Evolutionary conservation across 2,113 vertebrate species (phyloP).

Genomic region (Ceyx melanurus): DNA sequence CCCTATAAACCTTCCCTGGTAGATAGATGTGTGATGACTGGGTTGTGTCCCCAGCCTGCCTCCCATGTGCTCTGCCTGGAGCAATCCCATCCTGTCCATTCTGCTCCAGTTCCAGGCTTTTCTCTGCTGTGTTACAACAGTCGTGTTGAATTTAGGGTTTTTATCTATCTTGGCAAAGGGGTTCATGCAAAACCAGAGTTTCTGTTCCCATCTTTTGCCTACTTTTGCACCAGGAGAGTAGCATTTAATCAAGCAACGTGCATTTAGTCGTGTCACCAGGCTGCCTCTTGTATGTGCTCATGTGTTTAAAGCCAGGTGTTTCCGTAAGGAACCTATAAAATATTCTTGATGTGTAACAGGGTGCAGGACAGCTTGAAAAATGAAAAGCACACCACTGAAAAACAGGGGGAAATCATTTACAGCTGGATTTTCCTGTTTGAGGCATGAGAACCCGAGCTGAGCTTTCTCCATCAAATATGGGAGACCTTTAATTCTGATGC

Average conservation of each 20-base stretch:
- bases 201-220: background rate
- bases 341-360: fast-evolving
- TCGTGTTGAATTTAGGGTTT: background rate
- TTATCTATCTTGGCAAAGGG: background rate
- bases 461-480: background rate
- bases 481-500: background rate
- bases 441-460: background rate
- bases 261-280: background rate
- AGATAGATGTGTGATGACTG: background rate
- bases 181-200: background rate
- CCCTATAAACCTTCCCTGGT: background rate
- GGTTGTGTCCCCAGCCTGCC: background rate
- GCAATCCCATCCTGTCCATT: background rate
- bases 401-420: background rate
- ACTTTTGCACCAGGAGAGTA: background rate
- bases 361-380: background rate
- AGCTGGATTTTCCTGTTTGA: background rate
- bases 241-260: background rate
- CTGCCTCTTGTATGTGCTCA: background rate
- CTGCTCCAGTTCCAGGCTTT: background rate
- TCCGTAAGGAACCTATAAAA: background rate
- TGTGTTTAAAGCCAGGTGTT: background rate
- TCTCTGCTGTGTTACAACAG: background rate
- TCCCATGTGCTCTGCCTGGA: background rate
- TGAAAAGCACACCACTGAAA: background rate